Evolutionary conservation across 2,797 vertebrate genomes (phyloP).

Genomic region (Morelia viridis): DNA sequence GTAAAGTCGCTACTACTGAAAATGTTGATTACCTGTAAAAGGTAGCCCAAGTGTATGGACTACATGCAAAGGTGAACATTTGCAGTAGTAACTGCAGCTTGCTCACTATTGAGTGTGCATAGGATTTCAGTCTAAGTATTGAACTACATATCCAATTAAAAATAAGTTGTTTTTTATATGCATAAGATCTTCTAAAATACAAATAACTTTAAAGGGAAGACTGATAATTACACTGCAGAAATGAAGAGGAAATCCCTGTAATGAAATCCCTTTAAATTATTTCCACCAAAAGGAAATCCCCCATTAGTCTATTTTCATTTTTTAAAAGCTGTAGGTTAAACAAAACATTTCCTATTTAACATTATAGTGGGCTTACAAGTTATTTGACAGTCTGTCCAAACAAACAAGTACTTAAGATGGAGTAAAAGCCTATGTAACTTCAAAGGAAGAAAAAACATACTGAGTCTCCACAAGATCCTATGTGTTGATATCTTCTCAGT

Average conservation of each 20-base stretch:
- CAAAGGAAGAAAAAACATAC: slow-evolving; percentile 65
- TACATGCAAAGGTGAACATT: background rate
- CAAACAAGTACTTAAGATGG: background rate
- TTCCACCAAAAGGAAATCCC: background rate
- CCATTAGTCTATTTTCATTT: background rate
- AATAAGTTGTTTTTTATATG: background rate
- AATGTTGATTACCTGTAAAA: background rate
- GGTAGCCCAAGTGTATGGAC: background rate
- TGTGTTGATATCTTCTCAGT: slow-evolving; percentile 76
- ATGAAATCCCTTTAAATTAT: background rate
- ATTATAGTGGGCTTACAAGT: background rate
- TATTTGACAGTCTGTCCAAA: background rate
- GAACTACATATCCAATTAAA: background rate
- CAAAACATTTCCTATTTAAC: background rate
- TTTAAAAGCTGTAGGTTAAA: background rate
- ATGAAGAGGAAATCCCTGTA: background rate
- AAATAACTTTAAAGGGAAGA: background rate
- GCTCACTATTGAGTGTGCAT: background rate
- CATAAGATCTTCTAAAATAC: background rate
- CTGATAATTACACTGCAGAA: background rate
- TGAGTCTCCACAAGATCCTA: slow-evolving; percentile 67
- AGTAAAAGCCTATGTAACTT: background rate
- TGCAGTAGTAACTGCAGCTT: background rate
- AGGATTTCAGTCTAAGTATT: background rate
- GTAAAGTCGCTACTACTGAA: too few relatives aligned